Conservation (phyloP, 2,888 invertebrate genomes). For the Yponomeuta malinellus region DNA sequence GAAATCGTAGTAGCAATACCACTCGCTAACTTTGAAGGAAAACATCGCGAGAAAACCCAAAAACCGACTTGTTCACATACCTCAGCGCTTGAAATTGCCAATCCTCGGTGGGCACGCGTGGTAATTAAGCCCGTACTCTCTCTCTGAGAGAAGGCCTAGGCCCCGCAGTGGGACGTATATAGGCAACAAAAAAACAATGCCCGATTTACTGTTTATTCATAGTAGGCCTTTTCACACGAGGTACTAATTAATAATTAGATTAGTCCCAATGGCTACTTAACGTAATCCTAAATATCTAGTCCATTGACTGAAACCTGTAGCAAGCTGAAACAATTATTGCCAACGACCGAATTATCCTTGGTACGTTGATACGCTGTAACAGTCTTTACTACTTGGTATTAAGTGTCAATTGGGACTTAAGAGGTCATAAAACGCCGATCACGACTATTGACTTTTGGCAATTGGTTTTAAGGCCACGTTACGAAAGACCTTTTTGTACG, state of each 20-base stretch:
- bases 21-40: too few relatives aligned
- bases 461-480: constrained; percentile 3
- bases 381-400: not conserved
- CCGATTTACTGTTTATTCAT: too few relatives aligned
- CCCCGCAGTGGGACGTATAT: too few relatives aligned
- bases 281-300: not conserved
- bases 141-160: too few relatives aligned
- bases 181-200: too few relatives aligned
- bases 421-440: constrained; percentile 5
- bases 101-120: too few relatives aligned
- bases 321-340: not conserved
- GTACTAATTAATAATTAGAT: not conserved
- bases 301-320: constrained; percentile 6
- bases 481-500: not conserved
- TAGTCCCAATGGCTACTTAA: not conserved
- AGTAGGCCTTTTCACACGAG: too few relatives aligned
- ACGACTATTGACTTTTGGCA: constrained; percentile 4
- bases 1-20: too few relatives aligned
- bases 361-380: not conserved
- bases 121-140: too few relatives aligned
- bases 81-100: too few relatives aligned
- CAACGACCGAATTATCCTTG: not conserved
- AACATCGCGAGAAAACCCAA: too few relatives aligned
- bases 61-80: too few relatives aligned
- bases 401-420: not conserved